phyloP scores from a whole-genome alignment of 2,888 invertebrate genomes.

The Papilio gigon region DNA sequence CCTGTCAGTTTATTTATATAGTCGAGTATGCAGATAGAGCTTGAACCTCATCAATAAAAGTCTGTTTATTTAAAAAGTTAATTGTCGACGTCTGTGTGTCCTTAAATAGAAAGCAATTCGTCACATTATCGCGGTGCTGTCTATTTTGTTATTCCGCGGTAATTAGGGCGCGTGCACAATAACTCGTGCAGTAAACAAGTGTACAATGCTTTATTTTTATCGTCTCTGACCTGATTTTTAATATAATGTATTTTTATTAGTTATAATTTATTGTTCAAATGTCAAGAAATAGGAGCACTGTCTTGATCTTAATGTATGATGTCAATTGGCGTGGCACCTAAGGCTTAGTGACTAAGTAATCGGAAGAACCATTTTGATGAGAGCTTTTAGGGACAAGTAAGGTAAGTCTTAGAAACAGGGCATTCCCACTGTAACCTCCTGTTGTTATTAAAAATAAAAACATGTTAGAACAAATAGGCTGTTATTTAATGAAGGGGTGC shows the following conservation, averaged over 20 bases:
- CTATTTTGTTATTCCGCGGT: constrained; percentile 45
- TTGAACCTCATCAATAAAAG: constrained; percentile 15
- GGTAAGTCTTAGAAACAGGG: too few species aligned
- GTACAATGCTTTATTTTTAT: constrained; percentile 44
- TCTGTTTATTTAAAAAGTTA: constrained; percentile 42
- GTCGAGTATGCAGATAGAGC: constrained; percentile 6
- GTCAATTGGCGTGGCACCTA: too few species aligned
- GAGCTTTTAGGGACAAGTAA: too few species aligned
- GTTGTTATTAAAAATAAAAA: too few species aligned
- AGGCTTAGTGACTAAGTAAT: too few species aligned
- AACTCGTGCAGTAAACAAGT: constrained; percentile 49
- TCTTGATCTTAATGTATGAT: too few species aligned
- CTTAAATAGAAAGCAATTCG: constrained; percentile 41
- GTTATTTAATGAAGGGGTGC: too few species aligned
- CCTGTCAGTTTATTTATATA: background rate
- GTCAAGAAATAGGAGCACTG: constrained; percentile 14
- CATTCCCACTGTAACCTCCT: too few species aligned
- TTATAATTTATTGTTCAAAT: constrained; percentile 34
- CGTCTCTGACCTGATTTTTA: constrained; percentile 50
- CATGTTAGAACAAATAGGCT: too few species aligned
- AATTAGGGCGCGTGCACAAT: constrained; percentile 51
- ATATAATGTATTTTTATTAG: constrained; percentile 41
- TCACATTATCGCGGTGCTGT: constrained; percentile 25
- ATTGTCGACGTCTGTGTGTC: constrained; percentile 26
- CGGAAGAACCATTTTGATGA: too few species aligned